Conservation (phyloP, 2,888 invertebrate genomes). For the Xiphydria camelus region DNA sequence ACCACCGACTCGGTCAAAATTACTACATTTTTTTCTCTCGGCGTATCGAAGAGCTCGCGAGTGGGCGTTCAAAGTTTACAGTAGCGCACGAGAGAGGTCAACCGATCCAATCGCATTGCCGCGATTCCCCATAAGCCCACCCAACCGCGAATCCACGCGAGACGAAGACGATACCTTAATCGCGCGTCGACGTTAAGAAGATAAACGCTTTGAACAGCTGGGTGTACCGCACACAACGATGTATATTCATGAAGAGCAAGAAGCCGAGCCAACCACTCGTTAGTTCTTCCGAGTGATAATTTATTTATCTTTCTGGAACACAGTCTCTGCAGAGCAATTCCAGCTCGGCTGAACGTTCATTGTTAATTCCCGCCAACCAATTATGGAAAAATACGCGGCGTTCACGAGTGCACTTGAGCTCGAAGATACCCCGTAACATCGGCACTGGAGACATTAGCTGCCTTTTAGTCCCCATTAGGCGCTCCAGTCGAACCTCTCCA, state of each 20-base stretch:
- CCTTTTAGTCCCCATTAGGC: slow-evolving; percentile 2
- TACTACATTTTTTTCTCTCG: too few relatives aligned
- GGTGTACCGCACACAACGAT: slow-evolving; percentile 23
- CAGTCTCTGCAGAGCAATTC: slow-evolving; percentile 34
- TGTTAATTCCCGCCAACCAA: slow-evolving; percentile 40
- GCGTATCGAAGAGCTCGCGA: too few relatives aligned
- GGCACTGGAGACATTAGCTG: slow-evolving; percentile 34
- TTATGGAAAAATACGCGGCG: slow-evolving; percentile 43
- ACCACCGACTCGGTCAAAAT: too few relatives aligned
- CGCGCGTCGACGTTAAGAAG: slow-evolving; percentile 3
- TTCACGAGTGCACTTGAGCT: slow-evolving; percentile 5
- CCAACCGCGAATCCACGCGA: too few relatives aligned
- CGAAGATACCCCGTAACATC: slow-evolving; percentile 25
- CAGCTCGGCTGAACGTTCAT: slow-evolving; percentile 20
- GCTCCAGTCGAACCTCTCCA: too few relatives aligned
- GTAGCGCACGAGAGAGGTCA: too few relatives aligned
- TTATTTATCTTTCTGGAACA: slow-evolving; percentile 49
- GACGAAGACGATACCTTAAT: slow-evolving; percentile 1
- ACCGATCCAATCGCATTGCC: too few relatives aligned
- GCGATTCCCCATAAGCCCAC: too few relatives aligned
- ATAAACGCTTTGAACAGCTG: not conserved
- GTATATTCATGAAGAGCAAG: slow-evolving; percentile 47
- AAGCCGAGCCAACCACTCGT: slow-evolving; percentile 44
- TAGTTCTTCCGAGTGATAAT: slow-evolving; percentile 47
- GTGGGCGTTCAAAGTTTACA: too few relatives aligned